phyloP scores from a whole-genome alignment of 2,888 invertebrate genomes.

The Aspidiotus destructor region DNA sequence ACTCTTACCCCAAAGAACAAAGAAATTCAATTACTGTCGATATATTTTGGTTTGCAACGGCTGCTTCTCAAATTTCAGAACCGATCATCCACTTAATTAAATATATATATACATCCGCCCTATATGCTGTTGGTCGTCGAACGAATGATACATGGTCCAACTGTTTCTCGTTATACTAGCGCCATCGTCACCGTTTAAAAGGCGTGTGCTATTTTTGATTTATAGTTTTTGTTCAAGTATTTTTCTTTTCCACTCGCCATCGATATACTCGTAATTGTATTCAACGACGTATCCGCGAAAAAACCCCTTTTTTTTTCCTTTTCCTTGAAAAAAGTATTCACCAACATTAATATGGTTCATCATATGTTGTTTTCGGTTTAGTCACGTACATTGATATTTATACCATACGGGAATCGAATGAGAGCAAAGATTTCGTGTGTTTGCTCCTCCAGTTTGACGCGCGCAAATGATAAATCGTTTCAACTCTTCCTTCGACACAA shows the following conservation, averaged over 20 bases:
- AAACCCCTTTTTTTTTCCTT: neutral
- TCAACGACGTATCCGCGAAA: neutral
- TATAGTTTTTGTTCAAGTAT: slow-evolving; percentile 11
- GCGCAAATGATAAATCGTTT: slow-evolving; percentile 26
- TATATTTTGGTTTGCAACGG: no score
- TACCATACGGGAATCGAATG: no score
- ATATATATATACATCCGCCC: no score
- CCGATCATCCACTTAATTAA: no score
- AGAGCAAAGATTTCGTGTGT: neutral
- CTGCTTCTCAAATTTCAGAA: no score
- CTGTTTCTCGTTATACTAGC: no score
- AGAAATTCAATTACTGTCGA: no score
- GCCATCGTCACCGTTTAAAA: neutral
- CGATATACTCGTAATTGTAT: neutral
- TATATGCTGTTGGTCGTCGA: no score
- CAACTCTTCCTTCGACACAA: slow-evolving; percentile 30
- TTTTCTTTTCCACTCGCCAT: slow-evolving; percentile 7
- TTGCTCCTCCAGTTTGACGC: neutral
- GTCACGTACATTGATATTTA: slow-evolving; percentile 13
- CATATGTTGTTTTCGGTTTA: slow-evolving; percentile 29
- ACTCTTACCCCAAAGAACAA: no score
- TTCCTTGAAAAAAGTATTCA: slow-evolving; percentile 6
- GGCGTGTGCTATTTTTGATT: slow-evolving; percentile 23
- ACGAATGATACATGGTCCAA: no score
- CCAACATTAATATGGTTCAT: slow-evolving; percentile 25